Base-by-base conservation (phyloP, 2,113 vertebrate species). In the Carassius auratus region DNA sequence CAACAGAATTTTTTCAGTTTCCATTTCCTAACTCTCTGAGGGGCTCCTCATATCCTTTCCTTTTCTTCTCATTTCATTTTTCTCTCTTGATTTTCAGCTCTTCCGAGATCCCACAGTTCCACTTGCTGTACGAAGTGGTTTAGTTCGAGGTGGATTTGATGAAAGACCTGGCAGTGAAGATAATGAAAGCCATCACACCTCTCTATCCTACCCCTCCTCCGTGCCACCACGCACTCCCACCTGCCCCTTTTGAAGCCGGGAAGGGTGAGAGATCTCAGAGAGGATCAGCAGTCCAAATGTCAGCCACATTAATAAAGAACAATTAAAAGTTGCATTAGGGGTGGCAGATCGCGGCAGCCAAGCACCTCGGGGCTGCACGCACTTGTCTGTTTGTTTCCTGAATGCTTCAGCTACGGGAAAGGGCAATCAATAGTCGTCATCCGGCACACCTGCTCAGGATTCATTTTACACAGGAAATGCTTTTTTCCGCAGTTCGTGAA, bases 401-500 rank as follows among this genome's bases (percentile, higher is more conserved):
- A 96, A 96, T 95, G 95, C 95, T 94, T 94, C 93, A 92, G 94
- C 93, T 94, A 93, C 95, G 93, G 94, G 95, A 97, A 97, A 96
- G 96, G 96, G 94, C 96, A 96, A 96, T 97, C 96, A 94, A 97
- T 97, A 96, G 94, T 95, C 95, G 94, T 96, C 95, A 95, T 87
- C 81, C 84, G 74, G 83, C 87, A 85, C 87, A 90, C 87, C 87
- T 89, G 88, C 83, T 81, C 77, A 78, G 76, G 78, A 87, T 86
- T 83, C 85, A 84, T 85, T 81, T 81, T 66, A 52, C 77, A 89
- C 83, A 84, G 86, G 86, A 88, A 86, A 85, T 77, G 45, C 66
- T 33, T 87, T 78, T 87, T 86, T 74, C 69, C 64, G 10, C 86
- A 33, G 82, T 85, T 84, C 55, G 64, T 84, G 21, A 55, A 84